Percentiles rank a stretch among this genome's conserved stretches.
phyloP scores from a whole-genome alignment of 2,113 vertebrate species.

The Muntiacus reevesi region DNA sequence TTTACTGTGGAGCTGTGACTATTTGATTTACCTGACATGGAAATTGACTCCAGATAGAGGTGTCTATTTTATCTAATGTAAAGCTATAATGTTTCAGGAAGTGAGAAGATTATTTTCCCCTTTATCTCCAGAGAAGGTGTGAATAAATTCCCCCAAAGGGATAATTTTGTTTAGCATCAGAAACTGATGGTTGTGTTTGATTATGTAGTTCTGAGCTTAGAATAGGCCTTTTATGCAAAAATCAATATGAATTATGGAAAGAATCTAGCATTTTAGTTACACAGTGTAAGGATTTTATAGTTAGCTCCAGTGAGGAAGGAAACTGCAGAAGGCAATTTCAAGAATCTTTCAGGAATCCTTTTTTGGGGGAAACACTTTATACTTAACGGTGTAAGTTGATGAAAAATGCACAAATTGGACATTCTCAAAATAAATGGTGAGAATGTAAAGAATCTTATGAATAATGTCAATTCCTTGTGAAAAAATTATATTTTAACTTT shows the following conservation, averaged over 20 bases:
- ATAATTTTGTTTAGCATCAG: slow-evolving; percentile 74
- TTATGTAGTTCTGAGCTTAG: slow-evolving; percentile 68
- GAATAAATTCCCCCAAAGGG: slow-evolving; percentile 68
- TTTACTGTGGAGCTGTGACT: slow-evolving; percentile 28
- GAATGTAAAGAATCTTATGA: slow-evolving; percentile 60
- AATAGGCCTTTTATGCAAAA: slow-evolving; percentile 78
- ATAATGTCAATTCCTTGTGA: slow-evolving; percentile 46
- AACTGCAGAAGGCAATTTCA: slow-evolving; percentile 61
- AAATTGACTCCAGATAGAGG: slow-evolving; percentile 56
- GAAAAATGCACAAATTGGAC: slow-evolving; percentile 60
- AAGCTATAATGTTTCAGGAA: slow-evolving; percentile 59
- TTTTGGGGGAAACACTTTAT: slow-evolving; percentile 50
- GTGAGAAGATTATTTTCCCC: slow-evolving; percentile 61
- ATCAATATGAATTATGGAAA: slow-evolving; percentile 79
- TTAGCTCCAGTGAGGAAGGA: slow-evolving; percentile 57
- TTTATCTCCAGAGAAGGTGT: slow-evolving; percentile 66
- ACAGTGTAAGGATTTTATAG: slow-evolving; percentile 67
- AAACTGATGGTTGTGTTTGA: slow-evolving; percentile 71
- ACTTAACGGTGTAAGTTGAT: background rate
- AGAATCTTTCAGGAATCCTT: slow-evolving; percentile 59
- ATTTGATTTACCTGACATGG: slow-evolving; percentile 60
- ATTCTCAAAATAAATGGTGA: slow-evolving; percentile 64
- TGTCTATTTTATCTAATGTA: slow-evolving; percentile 61
- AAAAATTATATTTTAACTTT: slow-evolving; percentile 40
- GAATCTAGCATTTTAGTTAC: slow-evolving; percentile 71